Evolutionary conservation across 2,888 invertebrate species (phyloP).

Genomic region (Apotomis betuletana): DNA sequence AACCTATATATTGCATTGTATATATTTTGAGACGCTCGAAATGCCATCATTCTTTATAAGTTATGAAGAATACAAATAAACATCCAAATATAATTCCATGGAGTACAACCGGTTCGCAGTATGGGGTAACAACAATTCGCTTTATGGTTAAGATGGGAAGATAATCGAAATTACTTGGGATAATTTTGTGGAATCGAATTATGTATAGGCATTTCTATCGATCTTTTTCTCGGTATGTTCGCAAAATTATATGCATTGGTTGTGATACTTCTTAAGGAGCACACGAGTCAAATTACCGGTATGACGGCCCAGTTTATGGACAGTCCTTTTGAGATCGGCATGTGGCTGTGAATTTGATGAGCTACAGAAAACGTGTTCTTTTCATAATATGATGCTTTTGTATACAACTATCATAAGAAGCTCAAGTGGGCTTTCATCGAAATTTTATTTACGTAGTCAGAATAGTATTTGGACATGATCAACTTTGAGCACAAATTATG

Average conservation of each 20-base stretch:
- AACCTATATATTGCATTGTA: background rate
- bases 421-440: background rate
- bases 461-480: background rate
- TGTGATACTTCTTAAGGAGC: slow-evolving; percentile 30
- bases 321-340: slow-evolving; percentile 34
- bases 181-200: slow-evolving; percentile 19
- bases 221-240: slow-evolving; percentile 8
- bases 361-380: slow-evolving; percentile 16
- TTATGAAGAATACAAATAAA: slow-evolving; percentile 5
- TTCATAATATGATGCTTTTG: slow-evolving; percentile 1
- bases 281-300: slow-evolving; percentile 29
- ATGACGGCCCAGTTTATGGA: slow-evolving; percentile 28
- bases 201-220: background rate
- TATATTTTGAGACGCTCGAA: background rate
- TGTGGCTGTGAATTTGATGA: slow-evolving; percentile 19
- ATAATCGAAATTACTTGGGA: slow-evolving; percentile 21
- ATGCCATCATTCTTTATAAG: too few relatives aligned
- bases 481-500: background rate
- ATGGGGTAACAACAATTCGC: slow-evolving; percentile 48
- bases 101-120: slow-evolving; percentile 48
- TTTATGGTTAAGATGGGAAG: slow-evolving; percentile 14
- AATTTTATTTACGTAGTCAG: background rate
- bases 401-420: background rate
- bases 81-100: slow-evolving; percentile 11
- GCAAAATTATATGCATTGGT: slow-evolving; percentile 3